Evolutionary conservation across 2,888 invertebrate species (phyloP).

Genomic region (Pandemis heparana): DNA sequence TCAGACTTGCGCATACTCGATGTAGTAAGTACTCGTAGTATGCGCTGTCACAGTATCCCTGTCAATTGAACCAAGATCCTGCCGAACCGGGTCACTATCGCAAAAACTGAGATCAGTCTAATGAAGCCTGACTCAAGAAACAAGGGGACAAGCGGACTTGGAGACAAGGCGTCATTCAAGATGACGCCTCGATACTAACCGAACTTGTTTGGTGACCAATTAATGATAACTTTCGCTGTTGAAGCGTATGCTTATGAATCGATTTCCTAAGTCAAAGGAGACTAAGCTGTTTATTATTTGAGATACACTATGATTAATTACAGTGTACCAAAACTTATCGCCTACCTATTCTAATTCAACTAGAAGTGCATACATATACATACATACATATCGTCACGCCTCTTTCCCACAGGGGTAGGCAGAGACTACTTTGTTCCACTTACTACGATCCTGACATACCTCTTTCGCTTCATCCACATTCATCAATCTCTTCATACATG

Average conservation of each 20-base stretch:
- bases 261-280: not conserved
- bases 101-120: constrained; percentile 30
- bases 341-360: not conserved
- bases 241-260: not conserved
- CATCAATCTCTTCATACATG: too few species aligned
- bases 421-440: too few species aligned
- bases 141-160: constrained; percentile 22
- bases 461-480: too few species aligned
- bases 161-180: constrained; percentile 39
- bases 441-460: too few species aligned
- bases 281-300: not conserved
- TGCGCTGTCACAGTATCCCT: not conserved
- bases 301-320: not conserved
- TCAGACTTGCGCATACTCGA: too few species aligned
- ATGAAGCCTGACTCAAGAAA: constrained; percentile 37
- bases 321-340: not conserved
- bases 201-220: constrained; percentile 35
- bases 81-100: constrained; percentile 29
- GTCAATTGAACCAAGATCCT: not conserved
- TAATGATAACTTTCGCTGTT: constrained; percentile 33
- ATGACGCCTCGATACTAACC: constrained; percentile 40
- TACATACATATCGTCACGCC: too few species aligned
- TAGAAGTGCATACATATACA: too few species aligned
- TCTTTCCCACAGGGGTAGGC: too few species aligned
- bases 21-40: too few species aligned